Base-by-base conservation (phyloP, 2,113 vertebrate species). In the Amblyopsis rosae region DNA sequence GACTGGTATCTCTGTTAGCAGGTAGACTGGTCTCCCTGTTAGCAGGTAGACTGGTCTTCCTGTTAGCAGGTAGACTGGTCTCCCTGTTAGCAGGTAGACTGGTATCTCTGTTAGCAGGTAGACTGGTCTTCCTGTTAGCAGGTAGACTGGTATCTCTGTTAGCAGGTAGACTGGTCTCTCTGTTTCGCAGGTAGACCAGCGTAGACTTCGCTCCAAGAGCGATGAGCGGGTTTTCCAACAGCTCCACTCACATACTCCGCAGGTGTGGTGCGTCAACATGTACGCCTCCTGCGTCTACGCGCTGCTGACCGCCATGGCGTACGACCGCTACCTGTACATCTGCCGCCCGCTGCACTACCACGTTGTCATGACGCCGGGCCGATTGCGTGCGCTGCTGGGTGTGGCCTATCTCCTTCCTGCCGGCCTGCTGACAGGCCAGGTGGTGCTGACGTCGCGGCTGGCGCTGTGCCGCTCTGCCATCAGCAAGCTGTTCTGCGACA, bases 261-360 rank as follows among this genome's bases (percentile, higher is more conserved):
- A 88, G 70, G 81, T 83, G 48, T 82, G 85, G 35, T 82, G 62
- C 49, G 33, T 80, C n/a, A 85, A 69, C 64, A 59, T 73, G 47
- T 87, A 88, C 56, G 82, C 16, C 26, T n/a, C 5, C 2, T 82
- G 80, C 75, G 79, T 79, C n/a, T 88, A 88, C 33, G 70, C 66
- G 10, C 78, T 80, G 56, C 69, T 91, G 55, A 73, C 82, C n/a
- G 56, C 83, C 4, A 90, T 92, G 87, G 88, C 89, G 1, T 92
- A 91, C 35, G 91, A 92, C 67, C 59, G 91, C 1, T 91, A 87
- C 61, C 75, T 89, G 1, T 86, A 89, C 9, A 87, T 92, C 59
- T 92, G 91, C 51, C 77, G 67, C 26, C 91, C 89, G 50, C 65
- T 91, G 57, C 84, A 83, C 41, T 92, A 92, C 58, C 72, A 84